Evolutionary conservation across 2,113 vertebrate genomes (phyloP).

Genomic region (Siphamia tubifer): DNA sequence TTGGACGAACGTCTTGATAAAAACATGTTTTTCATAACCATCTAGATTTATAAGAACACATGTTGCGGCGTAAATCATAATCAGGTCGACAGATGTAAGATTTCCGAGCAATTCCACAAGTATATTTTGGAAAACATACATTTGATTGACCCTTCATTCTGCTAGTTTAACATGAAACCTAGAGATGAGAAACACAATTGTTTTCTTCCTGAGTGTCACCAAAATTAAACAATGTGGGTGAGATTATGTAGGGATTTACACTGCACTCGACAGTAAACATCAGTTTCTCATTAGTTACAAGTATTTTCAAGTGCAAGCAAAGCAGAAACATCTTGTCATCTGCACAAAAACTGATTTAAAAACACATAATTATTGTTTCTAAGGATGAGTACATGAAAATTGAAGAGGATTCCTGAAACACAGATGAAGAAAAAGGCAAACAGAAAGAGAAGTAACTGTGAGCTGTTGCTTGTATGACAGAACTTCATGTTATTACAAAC

Average conservation of each 20-base stretch:
- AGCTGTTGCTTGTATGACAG: constrained; percentile 20
- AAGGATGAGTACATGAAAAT: constrained; percentile 38
- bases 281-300: constrained; percentile 54
- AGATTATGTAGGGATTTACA: constrained; percentile 70
- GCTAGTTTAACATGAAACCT: constrained; percentile 54
- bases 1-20: constrained; percentile 40
- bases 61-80: constrained; percentile 38
- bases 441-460: constrained; percentile 16
- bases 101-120: constrained; percentile 46
- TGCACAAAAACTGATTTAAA: constrained; percentile 34
- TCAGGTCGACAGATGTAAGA: constrained; percentile 37
- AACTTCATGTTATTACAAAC: not conserved
- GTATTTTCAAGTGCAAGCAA: constrained; percentile 52
- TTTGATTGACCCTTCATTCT: constrained; percentile 18
- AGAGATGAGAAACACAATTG: constrained; percentile 61
- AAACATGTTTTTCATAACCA: constrained; percentile 71
- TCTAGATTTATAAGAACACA: constrained; percentile 56
- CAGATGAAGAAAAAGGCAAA: constrained; percentile 24
- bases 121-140: constrained; percentile 41
- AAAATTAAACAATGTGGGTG: constrained; percentile 59
- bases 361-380: constrained; percentile 44
- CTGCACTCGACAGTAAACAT: constrained; percentile 38
- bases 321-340: constrained; percentile 57
- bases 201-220: constrained; percentile 56
- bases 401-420: constrained; percentile 44